Evolutionary conservation across 2,113 vertebrate species (phyloP).

Genomic region (Zapus hudsonius): DNA sequence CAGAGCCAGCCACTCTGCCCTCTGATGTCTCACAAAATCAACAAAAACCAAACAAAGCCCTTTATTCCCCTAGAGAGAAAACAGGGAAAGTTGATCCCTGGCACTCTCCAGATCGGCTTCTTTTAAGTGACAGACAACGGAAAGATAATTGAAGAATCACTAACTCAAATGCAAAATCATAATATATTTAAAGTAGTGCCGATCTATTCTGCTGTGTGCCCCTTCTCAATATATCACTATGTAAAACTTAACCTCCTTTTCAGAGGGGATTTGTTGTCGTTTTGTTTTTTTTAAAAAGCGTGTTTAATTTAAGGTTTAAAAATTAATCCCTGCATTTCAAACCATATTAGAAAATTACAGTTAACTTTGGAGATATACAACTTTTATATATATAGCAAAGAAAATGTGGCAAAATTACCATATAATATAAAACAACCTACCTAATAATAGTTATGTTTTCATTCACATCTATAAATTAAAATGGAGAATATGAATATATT

Average conservation of each 20-base stretch:
- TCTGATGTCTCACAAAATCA: conserved; percentile 54
- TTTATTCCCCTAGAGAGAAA: background rate
- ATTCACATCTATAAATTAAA: background rate
- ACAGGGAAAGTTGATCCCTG: background rate
- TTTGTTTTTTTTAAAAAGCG: background rate
- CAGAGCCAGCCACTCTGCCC: conserved; percentile 62
- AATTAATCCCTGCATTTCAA: background rate
- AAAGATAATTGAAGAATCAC: background rate
- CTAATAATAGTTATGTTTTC: background rate
- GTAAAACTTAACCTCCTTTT: background rate
- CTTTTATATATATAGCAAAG: background rate
- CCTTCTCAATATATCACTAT: background rate
- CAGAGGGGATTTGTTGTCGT: background rate
- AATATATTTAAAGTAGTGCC: background rate
- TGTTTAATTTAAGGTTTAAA: conserved; percentile 31
- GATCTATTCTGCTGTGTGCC: background rate
- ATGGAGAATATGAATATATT: background rate
- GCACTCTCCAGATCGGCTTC: background rate
- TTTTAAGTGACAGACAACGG: conserved; percentile 24
- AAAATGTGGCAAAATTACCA: background rate
- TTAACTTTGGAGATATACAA: background rate
- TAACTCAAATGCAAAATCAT: background rate
- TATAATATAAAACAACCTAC: background rate
- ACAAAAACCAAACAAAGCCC: conserved; percentile 24
- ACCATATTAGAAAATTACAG: background rate